These are phyloP conservation scores for Chelonoidis abingdonii DNA, from an alignment of 2,113 vertebrate genomes.

Conservation along the genomic window DNA sequence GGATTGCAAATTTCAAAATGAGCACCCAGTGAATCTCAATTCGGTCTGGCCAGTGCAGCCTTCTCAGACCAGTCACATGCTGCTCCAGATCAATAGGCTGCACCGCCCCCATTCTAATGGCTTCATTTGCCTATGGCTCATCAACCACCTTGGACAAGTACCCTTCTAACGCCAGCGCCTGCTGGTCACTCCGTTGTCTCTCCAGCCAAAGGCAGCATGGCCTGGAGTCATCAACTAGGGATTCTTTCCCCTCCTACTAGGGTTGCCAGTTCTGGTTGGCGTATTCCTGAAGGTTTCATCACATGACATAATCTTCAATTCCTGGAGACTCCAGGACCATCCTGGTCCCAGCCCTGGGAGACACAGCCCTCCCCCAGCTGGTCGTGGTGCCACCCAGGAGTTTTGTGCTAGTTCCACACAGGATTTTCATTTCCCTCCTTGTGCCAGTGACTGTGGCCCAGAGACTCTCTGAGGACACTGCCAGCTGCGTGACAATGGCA, in stretches of 20 bases:
- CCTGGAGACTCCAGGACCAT: not conserved
- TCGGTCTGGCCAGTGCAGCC: not conserved
- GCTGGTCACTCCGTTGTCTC: not conserved
- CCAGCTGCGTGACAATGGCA: not conserved
- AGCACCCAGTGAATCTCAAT: fast-evolving
- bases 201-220: not conserved
- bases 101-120: not conserved
- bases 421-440: not conserved
- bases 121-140: not conserved
- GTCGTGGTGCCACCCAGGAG: no score
- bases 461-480: not conserved
- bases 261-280: no score
- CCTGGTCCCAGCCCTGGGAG: fast-evolving
- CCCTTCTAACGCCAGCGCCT: not conserved
- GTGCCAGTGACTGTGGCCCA: not conserved
- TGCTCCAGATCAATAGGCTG: not conserved
- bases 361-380: not conserved
- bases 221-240: not conserved
- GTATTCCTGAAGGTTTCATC: no score
- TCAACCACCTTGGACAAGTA: not conserved
- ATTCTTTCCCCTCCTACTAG: no score
- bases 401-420: not conserved
- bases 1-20: not conserved
- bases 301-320: no score
- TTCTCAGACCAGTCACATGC: not conserved